Evolutionary conservation across 2,797 vertebrate species (phyloP), one percentile per base, ranked within the genome.

Genomic region (Leptodactylus fallax): DNA sequence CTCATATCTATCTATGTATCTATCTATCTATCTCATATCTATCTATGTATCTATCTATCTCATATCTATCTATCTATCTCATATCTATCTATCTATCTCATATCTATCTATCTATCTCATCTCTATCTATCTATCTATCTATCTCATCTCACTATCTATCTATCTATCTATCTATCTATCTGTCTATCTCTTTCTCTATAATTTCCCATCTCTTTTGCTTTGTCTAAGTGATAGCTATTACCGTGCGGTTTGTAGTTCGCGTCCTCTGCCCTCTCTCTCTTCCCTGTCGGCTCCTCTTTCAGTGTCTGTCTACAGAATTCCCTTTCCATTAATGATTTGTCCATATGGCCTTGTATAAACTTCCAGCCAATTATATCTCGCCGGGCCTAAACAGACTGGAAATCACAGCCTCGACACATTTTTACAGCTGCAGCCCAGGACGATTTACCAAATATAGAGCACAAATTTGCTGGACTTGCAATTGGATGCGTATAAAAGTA

Each of bases 361-460:
- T 91, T 92, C 92, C 91, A 92, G 87, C 92, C 93, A 91, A 87
- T 91, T 92, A 90, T 90, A 90, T 90, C 90, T 90, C 92, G 90
- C 84, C 92, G 81, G 92, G 93, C 93, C 93, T 91, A 94, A 94
- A 93, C 93, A 94, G 87, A 85, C 4, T 25, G 25, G 88, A 93
- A 94, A 95, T 94, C 93, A 93, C 85, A 85, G 82, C 93, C 94
- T 93, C 91, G 84, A 94, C 91, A 56, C 92, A 79, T 95, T 94
- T 94, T 87, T 94, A 93, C 93, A 92, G 94, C 91, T 93, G 90
- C 86, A 92, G 91, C 92, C 92, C 92, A 93, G 90, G 91, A 92
- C 94, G 92, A 94, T 94, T 92, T 91, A 92, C 93, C 94, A 94
- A 95, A 94, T 92, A 92, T 91, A 95, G 94, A 93, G 91, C 12